phyloP scores from a whole-genome alignment of 2,797 vertebrate genomes.

The Anomalospiza imberbis region DNA sequence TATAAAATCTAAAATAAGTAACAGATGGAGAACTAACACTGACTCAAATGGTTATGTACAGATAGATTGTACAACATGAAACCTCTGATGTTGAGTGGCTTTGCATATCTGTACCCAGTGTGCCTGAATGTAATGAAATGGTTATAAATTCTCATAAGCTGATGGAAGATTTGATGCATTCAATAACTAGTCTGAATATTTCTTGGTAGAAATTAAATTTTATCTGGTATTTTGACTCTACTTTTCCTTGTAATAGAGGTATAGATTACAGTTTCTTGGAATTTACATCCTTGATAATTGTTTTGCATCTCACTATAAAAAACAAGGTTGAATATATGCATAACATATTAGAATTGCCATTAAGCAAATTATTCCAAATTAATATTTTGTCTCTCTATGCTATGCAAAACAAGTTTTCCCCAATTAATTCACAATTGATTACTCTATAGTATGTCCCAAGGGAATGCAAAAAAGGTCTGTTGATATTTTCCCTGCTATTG shows the following conservation, averaged over 20 bases:
- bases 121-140: neutral
- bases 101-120: neutral
- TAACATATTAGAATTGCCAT: slow-evolving; percentile 70
- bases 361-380: slow-evolving; percentile 71
- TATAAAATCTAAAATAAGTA: neutral
- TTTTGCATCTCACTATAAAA: slow-evolving; percentile 66
- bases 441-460: slow-evolving; percentile 55
- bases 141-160: neutral
- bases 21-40: neutral
- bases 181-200: slow-evolving; percentile 14
- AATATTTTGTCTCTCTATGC: slow-evolving; percentile 64
- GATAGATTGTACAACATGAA: neutral
- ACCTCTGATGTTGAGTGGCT: neutral
- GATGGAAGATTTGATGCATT: neutral
- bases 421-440: slow-evolving; percentile 78
- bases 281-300: slow-evolving; percentile 65
- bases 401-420: slow-evolving; percentile 64
- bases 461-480: slow-evolving; percentile 32
- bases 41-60: neutral
- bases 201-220: slow-evolving; percentile 47
- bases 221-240: slow-evolving; percentile 23
- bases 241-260: slow-evolving; percentile 41
- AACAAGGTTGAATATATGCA: slow-evolving; percentile 67
- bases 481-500: slow-evolving; percentile 27
- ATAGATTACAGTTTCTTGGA: slow-evolving; percentile 56